These are phyloP conservation scores for Arrhamphus sclerolepis DNA, from an alignment of 2,797 vertebrate species.

Conservation along the genomic window DNA sequence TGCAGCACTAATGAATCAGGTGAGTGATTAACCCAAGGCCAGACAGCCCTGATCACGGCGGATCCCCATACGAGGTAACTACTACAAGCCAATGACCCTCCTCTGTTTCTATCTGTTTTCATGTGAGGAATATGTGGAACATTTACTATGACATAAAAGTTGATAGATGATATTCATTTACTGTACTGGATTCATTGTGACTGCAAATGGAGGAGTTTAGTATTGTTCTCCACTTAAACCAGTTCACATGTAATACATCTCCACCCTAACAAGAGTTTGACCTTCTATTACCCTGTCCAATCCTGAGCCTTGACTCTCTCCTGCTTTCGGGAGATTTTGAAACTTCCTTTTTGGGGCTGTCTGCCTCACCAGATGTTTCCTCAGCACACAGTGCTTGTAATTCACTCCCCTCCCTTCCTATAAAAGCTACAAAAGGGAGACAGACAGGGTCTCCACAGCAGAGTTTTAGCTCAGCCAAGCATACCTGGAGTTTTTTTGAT, in stretches of 20 bases:
- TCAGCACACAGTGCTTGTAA: slow-evolving; percentile 79
- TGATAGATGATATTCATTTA: too few relatives aligned
- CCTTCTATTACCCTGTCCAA: slow-evolving; percentile 53
- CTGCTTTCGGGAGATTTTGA: slow-evolving; percentile 84
- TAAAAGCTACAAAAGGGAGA: slow-evolving; percentile 55
- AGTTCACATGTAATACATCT: slow-evolving; percentile 18
- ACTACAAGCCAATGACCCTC: not conserved
- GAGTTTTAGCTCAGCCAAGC: slow-evolving; percentile 41
- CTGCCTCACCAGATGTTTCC: slow-evolving; percentile 94
- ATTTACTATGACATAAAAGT: not conserved
- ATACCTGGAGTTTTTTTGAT: slow-evolving; percentile 45
- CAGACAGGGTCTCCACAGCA: slow-evolving; percentile 40
- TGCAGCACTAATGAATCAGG: not conserved
- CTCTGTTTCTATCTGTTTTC: not conserved
- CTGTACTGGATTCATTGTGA: slow-evolving; percentile 9
- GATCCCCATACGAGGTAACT: not conserved
- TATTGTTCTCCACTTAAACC: slow-evolving; percentile 13
- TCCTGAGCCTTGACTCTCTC: slow-evolving; percentile 73
- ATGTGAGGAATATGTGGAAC: too few relatives aligned
- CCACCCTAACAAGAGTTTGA: slow-evolving; percentile 58
- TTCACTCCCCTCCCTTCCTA: slow-evolving; percentile 54
- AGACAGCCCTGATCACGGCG: not conserved
- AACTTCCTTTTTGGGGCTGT: slow-evolving; percentile 88
- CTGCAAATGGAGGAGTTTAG: slow-evolving; percentile 5
- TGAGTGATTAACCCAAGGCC: not conserved